These are phyloP conservation scores for Heliconius melpomene DNA, from an alignment of 1,140 invertebrate species.

Conservation along the genomic window DNA sequence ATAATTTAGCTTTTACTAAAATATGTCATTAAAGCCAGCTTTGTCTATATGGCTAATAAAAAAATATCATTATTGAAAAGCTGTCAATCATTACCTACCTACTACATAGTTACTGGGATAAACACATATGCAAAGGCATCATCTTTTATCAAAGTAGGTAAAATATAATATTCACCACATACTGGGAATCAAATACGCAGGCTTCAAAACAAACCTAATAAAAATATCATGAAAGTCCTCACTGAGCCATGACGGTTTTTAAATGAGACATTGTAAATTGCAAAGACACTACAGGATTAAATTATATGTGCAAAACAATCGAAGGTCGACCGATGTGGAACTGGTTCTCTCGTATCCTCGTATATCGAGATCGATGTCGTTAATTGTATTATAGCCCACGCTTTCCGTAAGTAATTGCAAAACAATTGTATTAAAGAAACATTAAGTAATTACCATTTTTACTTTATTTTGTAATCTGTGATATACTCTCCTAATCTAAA, in stretches of 20 bases:
- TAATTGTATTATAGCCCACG: slow-evolving; percentile 10
- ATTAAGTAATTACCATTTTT: slow-evolving; percentile 2
- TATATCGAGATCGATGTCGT: slow-evolving; percentile 10
- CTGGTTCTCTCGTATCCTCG: neutral
- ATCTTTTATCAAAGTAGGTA: too few species aligned
- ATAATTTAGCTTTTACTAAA: too few species aligned
- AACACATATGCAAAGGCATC: too few species aligned
- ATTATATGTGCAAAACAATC: neutral
- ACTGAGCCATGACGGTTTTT: neutral
- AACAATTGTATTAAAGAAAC: slow-evolving; percentile 1
- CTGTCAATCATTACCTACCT: too few species aligned
- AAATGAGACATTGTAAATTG: neutral
- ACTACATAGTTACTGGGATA: too few species aligned
- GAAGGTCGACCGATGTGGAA: neutral
- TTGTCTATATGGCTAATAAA: too few species aligned
- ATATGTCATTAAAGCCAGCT: too few species aligned
- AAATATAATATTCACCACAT: too few species aligned
- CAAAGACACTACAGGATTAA: neutral
- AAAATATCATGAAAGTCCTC: too few species aligned
- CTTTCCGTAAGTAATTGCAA: neutral
- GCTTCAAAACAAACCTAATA: too few species aligned
- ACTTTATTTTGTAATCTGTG: neutral
- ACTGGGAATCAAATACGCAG: too few species aligned
- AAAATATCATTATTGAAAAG: too few species aligned
- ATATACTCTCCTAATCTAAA: neutral